Base-by-base conservation (phyloP, 2,113 vertebrate species). In the Vulpes lagopus region DNA sequence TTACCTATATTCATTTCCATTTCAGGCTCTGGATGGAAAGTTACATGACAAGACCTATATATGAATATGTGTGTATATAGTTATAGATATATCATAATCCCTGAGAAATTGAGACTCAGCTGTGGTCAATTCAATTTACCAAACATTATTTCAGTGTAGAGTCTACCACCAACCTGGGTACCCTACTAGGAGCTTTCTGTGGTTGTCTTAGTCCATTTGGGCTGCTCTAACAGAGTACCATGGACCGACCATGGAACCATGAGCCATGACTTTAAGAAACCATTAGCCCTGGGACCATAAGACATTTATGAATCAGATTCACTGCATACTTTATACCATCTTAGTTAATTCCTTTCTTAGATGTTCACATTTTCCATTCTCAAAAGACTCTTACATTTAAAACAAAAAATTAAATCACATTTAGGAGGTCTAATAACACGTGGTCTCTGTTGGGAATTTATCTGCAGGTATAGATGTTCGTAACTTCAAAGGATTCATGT, bases 281-380 rank as follows among this genome's bases (percentile, higher is more conserved):
- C 43, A n/a, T 76, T 95, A 93, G 25, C 35, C 90, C 3, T 64
- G 20, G 57, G 53, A 84, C 2, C n/a, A 5, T 53, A 92, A 95
- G 90, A 83, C 25, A 79, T 43, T 71, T 62, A 59, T 87, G 43
- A 96, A 92, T 92, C 79, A 97, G 94, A 94, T 92, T 60, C 51
- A 71, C 4, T 38, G 4, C 7, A 25, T 60, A 90, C n/a, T 87
- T 95, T 86, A 49, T 92, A 53, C 25, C 51, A 78, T 55, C 17
- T 94, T 92, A 93, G 79, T 57, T 91, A 74, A 35, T 81, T 92
- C 25, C 32, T 96, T 95, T 94, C 88, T 86, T 86, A 65, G 60
- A 51, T 83, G 51, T 49, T 79, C 8, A 19, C 79, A 67, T 62
- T 62, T 49, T 92, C 16, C 57, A n/a, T 69, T 92, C 9, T 69